phyloP scores from a whole-genome alignment of 1,140 invertebrate genomes.

The Drosophila ambigua region DNA sequence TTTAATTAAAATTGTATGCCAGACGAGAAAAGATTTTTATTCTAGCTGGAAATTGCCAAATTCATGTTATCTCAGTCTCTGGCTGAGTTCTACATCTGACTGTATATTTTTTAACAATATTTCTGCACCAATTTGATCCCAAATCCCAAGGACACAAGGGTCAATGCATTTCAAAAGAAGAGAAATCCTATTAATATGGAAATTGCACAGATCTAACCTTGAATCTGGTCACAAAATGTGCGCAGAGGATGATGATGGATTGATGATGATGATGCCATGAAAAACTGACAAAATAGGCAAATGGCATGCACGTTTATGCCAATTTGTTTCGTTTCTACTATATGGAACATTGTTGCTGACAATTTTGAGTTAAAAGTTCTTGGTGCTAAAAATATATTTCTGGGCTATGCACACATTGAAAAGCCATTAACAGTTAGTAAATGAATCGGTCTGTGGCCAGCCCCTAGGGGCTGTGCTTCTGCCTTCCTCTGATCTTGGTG shows the following conservation, averaged over 20 bases:
- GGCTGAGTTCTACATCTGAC: neutral
- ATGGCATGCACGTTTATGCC: conserved; percentile 5
- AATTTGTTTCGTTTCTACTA: neutral
- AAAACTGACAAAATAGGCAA: conserved; percentile 31
- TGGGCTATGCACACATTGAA: neutral
- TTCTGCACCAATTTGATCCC: neutral
- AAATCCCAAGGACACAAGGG: conserved; percentile 35
- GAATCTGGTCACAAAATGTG: conserved; percentile 20
- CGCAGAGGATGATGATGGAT: conserved; percentile 34
- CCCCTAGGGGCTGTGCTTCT: conserved; percentile 4
- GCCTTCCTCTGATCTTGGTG: conserved; percentile 9
- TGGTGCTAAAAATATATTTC: conserved; percentile 8
- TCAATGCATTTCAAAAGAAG: conserved; percentile 14
- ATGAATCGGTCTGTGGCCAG: conserved; percentile 8
- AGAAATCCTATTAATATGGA: conserved; percentile 30
- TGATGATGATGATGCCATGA: conserved; percentile 28
- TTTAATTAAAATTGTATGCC: conserved; percentile 60
- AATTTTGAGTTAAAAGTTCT: conserved; percentile 21
- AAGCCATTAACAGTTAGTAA: conserved; percentile 23
- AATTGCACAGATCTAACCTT: conserved; percentile 37
- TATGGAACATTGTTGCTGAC: conserved; percentile 32
- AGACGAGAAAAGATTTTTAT: conserved; percentile 28
- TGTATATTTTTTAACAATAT: conserved; percentile 3
- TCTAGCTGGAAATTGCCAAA: conserved; percentile 25
- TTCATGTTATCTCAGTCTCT: neutral